phyloP scores from a whole-genome alignment of 2,113 vertebrate species.

The Pedionomus torquatus region DNA sequence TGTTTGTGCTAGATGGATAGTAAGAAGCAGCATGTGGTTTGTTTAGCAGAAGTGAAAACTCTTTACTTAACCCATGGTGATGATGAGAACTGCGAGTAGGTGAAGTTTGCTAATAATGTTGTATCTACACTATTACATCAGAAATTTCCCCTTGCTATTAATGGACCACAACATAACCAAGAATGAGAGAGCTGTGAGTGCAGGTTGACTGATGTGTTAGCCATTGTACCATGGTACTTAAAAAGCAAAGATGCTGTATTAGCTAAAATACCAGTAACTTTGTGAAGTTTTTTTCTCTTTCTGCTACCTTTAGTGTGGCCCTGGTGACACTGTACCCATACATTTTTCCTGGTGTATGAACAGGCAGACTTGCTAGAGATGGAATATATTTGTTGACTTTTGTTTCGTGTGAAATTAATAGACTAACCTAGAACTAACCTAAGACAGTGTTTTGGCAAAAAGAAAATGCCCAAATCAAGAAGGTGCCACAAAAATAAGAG shows the following conservation, averaged over 20 bases:
- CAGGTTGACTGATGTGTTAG: background rate
- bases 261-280: background rate
- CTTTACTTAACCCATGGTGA: background rate
- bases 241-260: background rate
- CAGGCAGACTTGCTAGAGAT: background rate
- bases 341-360: background rate
- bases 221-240: background rate
- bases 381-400: background rate
- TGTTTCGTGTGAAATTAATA: background rate
- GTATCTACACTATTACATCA: background rate
- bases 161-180: background rate
- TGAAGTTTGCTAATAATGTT: background rate
- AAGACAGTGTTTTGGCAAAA: background rate
- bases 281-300: background rate
- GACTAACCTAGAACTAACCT: background rate
- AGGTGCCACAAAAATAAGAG: background rate
- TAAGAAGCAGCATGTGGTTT: background rate
- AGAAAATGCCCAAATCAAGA: background rate
- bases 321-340: background rate
- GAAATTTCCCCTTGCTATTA: background rate
- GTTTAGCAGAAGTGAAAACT: background rate
- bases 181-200: background rate
- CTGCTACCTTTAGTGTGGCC: background rate
- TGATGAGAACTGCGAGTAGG: background rate
- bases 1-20: background rate